Evolutionary conservation across 2,113 vertebrate genomes (phyloP), one percentile per base, ranked within the genome.

Genomic region (Sinocyclocheilus anshuiensis): DNA sequence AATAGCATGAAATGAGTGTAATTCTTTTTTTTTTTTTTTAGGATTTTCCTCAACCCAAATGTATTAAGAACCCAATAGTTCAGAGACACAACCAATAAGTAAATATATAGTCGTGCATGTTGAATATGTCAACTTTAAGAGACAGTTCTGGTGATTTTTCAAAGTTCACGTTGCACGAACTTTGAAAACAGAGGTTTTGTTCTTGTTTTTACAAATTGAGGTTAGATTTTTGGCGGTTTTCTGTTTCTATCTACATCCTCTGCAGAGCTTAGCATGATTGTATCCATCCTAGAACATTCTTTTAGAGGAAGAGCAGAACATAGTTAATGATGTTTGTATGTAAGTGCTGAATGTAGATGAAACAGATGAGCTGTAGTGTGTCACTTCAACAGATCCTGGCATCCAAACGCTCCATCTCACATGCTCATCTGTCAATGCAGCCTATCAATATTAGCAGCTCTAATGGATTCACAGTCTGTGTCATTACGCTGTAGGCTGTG

Each of bases 381-480:
- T 77, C 45, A 53, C 45, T 50, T 77, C 13, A 16, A 53, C 74
- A 77, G 26, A n/a, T 81, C 48, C 39, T 48, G 39, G 36, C 79
- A 65, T 24, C n/a, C 20, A 39, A 45, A 12, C 3, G 4, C 13
- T 86, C 86, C 24, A 78, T 83, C 55, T 85, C 0, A 33, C 16
- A 67, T 8, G n/a, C 61, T 67, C 39, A 48, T 67, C 42, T 50
- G 79, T 81, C 79, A 81, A 16, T 48, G 59, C 39, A 81, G 79
- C 55, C 78, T 24, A 33, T 71, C 77, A 53, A 79, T 15, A 86
- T 75, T 81, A 53, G 36, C 63, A 78, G 81, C 83, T 11, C 36
- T 33, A 83, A 65, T 71, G 10, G 86, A 86, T 61, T 20, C 53
- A 29, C 50, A 20, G 29, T 69, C 3, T 84, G 84, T 87, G 74